These are phyloP conservation scores for Porites lobata DNA, from an alignment of 92 coral and sea anemone species.

Conservation along the genomic window DNA sequence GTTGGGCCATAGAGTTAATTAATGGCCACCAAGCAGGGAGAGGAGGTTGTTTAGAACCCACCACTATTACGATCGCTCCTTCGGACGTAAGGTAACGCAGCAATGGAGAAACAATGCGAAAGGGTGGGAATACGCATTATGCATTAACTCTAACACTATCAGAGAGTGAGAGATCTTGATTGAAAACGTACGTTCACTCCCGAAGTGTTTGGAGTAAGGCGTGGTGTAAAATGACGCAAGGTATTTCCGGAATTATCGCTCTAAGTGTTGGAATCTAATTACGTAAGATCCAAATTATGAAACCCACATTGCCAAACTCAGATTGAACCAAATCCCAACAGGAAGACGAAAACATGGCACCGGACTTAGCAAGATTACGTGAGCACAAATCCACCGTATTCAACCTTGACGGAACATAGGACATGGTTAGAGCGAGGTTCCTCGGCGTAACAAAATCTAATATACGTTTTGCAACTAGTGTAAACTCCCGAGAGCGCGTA, in stretches of 20 bases:
- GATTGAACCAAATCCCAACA: constrained; percentile 11
- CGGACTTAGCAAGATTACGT: neutral
- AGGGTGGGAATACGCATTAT: constrained; percentile 31
- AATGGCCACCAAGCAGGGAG: constrained; percentile 53
- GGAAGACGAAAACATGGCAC: constrained; percentile 27
- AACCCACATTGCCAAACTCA: constrained; percentile 15
- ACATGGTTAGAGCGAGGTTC: constrained; percentile 11
- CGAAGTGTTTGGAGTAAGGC: neutral
- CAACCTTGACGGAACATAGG: constrained; percentile 37
- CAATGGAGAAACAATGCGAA: constrained; percentile 35
- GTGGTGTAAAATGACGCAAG: constrained; percentile 11
- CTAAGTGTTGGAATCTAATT: constrained; percentile 20
- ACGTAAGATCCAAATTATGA: constrained; percentile 17
- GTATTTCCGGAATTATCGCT: neutral
- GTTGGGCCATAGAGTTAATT: neutral
- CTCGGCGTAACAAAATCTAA: neutral
- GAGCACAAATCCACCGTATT: constrained; percentile 14
- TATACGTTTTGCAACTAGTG: constrained; percentile 1
- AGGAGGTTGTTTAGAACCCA: constrained; percentile 27
- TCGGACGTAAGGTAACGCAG: constrained; percentile 21
- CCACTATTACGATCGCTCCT: constrained; percentile 23
- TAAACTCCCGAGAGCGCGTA: neutral
- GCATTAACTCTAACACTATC: constrained; percentile 36
- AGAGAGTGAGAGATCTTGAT: neutral
- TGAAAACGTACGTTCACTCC: neutral